Base-by-base conservation (phyloP, 1,140 invertebrate species). In the Drosophila neocordata region DNA sequence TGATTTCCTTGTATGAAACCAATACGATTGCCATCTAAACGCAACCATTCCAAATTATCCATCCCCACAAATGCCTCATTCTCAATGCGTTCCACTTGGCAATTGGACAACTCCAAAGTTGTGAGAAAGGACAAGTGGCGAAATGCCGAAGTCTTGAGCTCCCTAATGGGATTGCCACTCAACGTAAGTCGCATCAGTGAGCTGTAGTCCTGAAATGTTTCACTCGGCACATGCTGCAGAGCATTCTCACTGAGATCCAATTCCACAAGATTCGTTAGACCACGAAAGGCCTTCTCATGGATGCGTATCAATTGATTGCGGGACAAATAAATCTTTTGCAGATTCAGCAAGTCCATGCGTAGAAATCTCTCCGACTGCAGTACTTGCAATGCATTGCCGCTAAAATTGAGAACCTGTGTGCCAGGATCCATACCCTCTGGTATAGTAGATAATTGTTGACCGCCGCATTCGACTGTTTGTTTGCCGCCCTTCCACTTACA, bases 401-500 rank as follows among this genome's bases (percentile, higher is more conserved):
- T 94, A 67, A 98, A 95, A 82, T 98, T 96, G 24, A 98, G 92
- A 5, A 98, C 97, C 93, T 98, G 97, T 0, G 96, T 97, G 76
- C 95, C 96, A n/a, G 96, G 94, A 77, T 97, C 95, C 76, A 98
- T 95, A 24, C 96, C 95, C 69, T 94, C 94, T 1, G 97, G 97
- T 44, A 97, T 94, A 4, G 94, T 93, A 38, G 94, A 94, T n/a
- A 97, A 92, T 34, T 94, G 94, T 90, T 95, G 95, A 51, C 95
- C 94, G 9, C 95, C 93, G 92, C 97, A 98, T 89, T 98, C 97
- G 2, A 97, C 96, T 66, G 96, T 96, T 83, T 97, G 95, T 90
- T 98, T 98, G 1, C 97, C 97, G 82, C 95, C 95, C 91, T 97
- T 98, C 97, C 97, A 98, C 83, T 97, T 97, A 92, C 97, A 98